Evolutionary conservation across 1,140 invertebrate species (phyloP).

Genomic region (Camponotus floridanus): DNA sequence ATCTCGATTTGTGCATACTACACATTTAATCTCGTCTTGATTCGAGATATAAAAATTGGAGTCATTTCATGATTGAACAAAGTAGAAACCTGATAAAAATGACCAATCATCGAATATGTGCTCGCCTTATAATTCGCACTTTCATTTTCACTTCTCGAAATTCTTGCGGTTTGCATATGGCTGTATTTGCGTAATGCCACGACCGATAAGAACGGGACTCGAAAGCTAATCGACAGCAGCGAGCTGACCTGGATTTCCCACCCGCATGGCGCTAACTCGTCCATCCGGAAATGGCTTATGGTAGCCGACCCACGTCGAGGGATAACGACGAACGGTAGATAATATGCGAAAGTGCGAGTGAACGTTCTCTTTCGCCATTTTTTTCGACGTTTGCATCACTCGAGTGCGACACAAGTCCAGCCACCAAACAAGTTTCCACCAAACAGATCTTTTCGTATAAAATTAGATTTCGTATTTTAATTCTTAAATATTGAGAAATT

Average conservation of each 20-base stretch:
- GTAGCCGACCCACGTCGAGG: conserved; percentile 49
- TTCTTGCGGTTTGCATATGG: conserved; percentile 60
- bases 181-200: conserved; percentile 70
- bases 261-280: conserved; percentile 80
- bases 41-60: neutral
- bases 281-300: conserved; percentile 76
- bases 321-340: conserved; percentile 75
- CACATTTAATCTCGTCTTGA: neutral
- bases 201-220: conserved; percentile 70
- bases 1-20: neutral
- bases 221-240: conserved; percentile 55
- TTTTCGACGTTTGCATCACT: conserved; percentile 44
- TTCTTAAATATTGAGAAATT: too few relatives aligned
- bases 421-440: too few relatives aligned
- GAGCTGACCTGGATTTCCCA: conserved; percentile 81
- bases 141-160: conserved; percentile 71
- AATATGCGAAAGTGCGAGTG: conserved; percentile 84
- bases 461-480: neutral
- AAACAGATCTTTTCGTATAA: neutral
- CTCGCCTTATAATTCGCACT: neutral
- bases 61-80: neutral
- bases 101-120: neutral
- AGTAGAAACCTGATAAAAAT: neutral
- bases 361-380: conserved; percentile 69
- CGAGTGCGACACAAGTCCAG: neutral